phyloP scores from a whole-genome alignment of 2,113 vertebrate genomes.

The Chaetodon auriga region DNA sequence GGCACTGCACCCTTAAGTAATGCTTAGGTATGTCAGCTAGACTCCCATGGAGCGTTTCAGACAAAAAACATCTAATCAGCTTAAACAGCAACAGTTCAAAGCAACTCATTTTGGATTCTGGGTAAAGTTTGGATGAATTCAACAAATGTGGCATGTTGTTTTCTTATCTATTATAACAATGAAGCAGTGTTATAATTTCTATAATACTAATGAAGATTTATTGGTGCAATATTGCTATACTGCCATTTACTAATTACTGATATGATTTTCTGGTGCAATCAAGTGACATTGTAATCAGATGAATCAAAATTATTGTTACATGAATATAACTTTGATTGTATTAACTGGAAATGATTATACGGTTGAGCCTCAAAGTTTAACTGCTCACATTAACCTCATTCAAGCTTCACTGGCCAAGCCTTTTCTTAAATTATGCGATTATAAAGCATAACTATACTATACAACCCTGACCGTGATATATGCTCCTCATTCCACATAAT shows the following conservation, averaged over 20 bases:
- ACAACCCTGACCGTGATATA: slow-evolving; percentile 24
- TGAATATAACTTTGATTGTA: slow-evolving; percentile 18
- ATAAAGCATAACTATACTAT: slow-evolving; percentile 32
- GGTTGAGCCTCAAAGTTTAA: slow-evolving; percentile 21
- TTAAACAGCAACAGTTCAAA: too few species aligned
- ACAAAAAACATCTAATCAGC: too few species aligned
- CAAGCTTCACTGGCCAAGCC: neutral
- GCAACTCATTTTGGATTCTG: too few species aligned
- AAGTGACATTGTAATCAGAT: slow-evolving; percentile 15
- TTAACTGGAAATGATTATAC: slow-evolving; percentile 16
- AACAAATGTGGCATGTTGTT: neutral
- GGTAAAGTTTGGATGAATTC: too few species aligned
- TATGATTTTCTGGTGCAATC: neutral
- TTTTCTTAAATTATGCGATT: slow-evolving; percentile 26
- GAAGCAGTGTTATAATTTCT: too few species aligned
- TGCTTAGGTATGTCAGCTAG: too few species aligned
- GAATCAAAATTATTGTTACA: slow-evolving; percentile 18
- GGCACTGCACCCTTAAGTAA: too few species aligned
- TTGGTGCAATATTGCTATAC: neutral
- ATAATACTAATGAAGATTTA: slow-evolving; percentile 3
- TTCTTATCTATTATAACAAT: neutral
- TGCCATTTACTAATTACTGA: slow-evolving; percentile 8
- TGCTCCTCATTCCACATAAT: slow-evolving; percentile 35
- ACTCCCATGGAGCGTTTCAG: too few species aligned
- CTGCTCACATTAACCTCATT: slow-evolving; percentile 22